These are phyloP conservation scores for Oxyruncus cristatus DNA, from an alignment of 2,113 vertebrate species.

Conservation along the genomic window DNA sequence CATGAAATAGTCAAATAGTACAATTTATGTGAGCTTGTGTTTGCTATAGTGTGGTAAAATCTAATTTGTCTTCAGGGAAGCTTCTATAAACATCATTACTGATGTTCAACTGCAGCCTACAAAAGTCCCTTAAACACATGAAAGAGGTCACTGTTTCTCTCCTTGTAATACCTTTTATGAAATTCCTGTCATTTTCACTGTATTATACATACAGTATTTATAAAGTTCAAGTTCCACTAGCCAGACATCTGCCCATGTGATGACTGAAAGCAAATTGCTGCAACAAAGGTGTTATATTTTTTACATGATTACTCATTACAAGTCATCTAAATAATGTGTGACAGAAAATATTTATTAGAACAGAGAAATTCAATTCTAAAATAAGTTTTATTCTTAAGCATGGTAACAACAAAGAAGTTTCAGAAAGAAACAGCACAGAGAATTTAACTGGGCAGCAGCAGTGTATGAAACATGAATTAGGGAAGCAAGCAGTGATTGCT, in stretches of 20 bases:
- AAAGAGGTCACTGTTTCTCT: not conserved
- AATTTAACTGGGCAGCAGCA: not conserved
- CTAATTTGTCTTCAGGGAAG: not conserved
- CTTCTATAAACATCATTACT: not conserved
- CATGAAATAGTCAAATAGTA: not conserved
- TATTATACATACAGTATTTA: not conserved
- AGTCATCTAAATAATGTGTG: not conserved
- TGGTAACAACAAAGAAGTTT: not conserved
- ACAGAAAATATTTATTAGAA: not conserved
- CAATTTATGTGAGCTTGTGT: not conserved
- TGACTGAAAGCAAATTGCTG: not conserved
- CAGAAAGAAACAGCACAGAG: slow-evolving; percentile 6
- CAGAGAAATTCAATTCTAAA: not conserved
- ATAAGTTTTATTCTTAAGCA: not conserved
- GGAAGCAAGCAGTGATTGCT: slow-evolving; percentile 42
- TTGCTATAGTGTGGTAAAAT: not conserved
- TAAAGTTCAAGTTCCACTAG: not conserved
- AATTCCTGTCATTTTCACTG: slow-evolving; percentile 11
- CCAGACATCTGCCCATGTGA: not conserved
- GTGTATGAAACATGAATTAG: slow-evolving; percentile 32
- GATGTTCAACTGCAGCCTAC: not conserved
- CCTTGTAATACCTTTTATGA: not conserved
- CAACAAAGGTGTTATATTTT: not conserved
- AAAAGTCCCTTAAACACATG: not conserved
- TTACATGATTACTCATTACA: not conserved